Conservation (phyloP, 2,888 invertebrate species). For the Cataglyphis cursor region DNA sequence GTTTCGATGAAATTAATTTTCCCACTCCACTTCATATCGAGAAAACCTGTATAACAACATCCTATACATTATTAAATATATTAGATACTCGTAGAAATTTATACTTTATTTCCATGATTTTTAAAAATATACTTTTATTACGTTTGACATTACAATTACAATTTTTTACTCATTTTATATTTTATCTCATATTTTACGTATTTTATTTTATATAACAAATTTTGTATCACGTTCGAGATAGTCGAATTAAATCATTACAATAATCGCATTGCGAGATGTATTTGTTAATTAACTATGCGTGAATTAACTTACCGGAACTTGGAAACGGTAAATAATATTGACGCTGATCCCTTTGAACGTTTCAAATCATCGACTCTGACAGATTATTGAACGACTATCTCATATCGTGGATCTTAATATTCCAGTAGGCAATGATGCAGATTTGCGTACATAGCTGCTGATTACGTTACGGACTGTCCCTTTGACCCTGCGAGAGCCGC, state of each 20-base stretch:
- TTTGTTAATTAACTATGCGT: not conserved
- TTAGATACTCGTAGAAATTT: conserved; percentile 9
- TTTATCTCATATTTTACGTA: conserved; percentile 5
- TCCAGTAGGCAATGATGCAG: conserved; percentile 42
- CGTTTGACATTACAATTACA: conserved; percentile 10
- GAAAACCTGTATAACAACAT: conserved; percentile 17
- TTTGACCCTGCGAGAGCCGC: conserved; percentile 52
- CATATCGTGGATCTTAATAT: conserved; percentile 56
- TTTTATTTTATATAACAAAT: not conserved
- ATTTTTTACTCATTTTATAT: conserved; percentile 1
- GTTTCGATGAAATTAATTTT: conserved; percentile 38
- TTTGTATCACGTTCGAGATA: not conserved
- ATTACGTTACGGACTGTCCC: conserved; percentile 53
- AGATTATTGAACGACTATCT: conserved; percentile 45
- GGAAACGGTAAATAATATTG: conserved; percentile 16
- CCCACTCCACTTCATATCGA: conserved; percentile 7
- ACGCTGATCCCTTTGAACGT: conserved; percentile 28
- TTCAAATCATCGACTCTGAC: conserved; percentile 8
- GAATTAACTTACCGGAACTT: not conserved
- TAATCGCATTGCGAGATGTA: not conserved
- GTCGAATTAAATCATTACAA: conserved; percentile 7
- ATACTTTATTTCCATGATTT: not conserved
- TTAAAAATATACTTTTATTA: conserved; percentile 17
- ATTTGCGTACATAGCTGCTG: conserved; percentile 39
- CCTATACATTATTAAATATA: conserved; percentile 38